phyloP scores from a whole-genome alignment of 2,113 vertebrate genomes.

The Tyrannus savana region DNA sequence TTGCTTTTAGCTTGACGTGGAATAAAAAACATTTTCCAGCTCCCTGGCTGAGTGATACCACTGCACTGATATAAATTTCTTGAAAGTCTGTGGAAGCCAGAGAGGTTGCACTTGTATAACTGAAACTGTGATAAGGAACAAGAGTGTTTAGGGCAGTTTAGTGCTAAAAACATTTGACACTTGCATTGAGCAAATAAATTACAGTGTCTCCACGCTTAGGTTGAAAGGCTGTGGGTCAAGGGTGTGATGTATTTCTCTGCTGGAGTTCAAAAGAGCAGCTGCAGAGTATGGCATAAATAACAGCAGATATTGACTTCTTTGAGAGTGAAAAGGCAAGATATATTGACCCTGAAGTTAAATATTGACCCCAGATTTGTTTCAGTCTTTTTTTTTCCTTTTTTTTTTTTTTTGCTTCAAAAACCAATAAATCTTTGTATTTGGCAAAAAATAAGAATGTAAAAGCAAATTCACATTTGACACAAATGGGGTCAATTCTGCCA shows the following conservation, averaged over 20 bases:
- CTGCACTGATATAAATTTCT: neutral
- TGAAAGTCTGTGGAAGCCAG: neutral
- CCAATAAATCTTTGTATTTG: neutral
- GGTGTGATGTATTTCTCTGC: slow-evolving; percentile 20
- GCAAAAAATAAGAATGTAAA: neutral
- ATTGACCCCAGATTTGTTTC: slow-evolving; percentile 23
- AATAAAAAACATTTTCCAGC: neutral
- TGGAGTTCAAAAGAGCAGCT: slow-evolving; percentile 60
- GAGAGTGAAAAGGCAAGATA: slow-evolving; percentile 10
- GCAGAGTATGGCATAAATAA: slow-evolving; percentile 36
- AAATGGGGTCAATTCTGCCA: neutral
- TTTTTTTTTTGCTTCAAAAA: neutral
- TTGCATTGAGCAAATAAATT: slow-evolving; percentile 38
- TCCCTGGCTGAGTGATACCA: neutral
- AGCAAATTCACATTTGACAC: neutral
- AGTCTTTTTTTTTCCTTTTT: neutral
- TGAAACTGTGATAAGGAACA: neutral
- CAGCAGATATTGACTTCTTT: neutral
- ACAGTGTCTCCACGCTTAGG: neutral
- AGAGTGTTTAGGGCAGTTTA: neutral
- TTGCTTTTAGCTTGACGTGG: neutral
- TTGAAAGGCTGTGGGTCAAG: slow-evolving; percentile 18
- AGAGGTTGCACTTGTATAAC: neutral
- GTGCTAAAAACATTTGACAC: neutral
- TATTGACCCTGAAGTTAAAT: slow-evolving; percentile 20